Base-by-base conservation (phyloP, 2,888 invertebrate species). In the Phytoseiulus persimilis region DNA sequence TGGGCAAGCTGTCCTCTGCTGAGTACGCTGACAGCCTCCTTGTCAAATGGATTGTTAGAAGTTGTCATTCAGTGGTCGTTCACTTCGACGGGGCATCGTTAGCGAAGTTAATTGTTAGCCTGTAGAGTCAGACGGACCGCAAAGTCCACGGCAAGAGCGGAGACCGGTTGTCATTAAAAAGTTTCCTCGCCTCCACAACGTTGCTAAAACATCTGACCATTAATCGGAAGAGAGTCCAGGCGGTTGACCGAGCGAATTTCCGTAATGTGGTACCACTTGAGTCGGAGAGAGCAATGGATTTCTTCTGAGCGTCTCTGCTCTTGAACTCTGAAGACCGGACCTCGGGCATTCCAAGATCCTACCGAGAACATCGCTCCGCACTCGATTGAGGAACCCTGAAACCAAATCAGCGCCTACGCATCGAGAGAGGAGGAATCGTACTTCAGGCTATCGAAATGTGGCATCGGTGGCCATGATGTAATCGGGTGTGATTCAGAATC, bases 1-100 rank as follows among this genome's bases (percentile, higher is more conserved):
- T 14, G 14, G 1, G 28, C 9, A 28, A 1, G 5, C 18, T 28
- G 65, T 65, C 65, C 65, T 65, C 18, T 18, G 65, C 28, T 18
- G 28, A 23, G 14, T 65, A 6, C 28, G 28, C 18, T 65, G 65
- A 65, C 65, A 65, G 65, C 23, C 65, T 65, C 65, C 65, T 65
- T 65, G 65, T 65, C 65, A 65, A 28, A 2, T 14, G 18, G 65
- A 65, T 65, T 65, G 65, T 65, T 65, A 65, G 65, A 65, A 65
- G 65, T 65, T 65, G 65, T 65, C 65, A 65, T 65, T 65, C 65
- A 65, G 65, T 65, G 65, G 65, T 65, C 65, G 65, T 65, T 65
- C 65, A 65, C 11, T 65, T 65, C 18, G 65, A 65, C 65, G 65
- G 65, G 65, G 23, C 65, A 65, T 65, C 65, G 65, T 65, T 65